Evolutionary conservation across 2,888 invertebrate genomes (phyloP).

Genomic region (Digitonthophagus gazella): DNA sequence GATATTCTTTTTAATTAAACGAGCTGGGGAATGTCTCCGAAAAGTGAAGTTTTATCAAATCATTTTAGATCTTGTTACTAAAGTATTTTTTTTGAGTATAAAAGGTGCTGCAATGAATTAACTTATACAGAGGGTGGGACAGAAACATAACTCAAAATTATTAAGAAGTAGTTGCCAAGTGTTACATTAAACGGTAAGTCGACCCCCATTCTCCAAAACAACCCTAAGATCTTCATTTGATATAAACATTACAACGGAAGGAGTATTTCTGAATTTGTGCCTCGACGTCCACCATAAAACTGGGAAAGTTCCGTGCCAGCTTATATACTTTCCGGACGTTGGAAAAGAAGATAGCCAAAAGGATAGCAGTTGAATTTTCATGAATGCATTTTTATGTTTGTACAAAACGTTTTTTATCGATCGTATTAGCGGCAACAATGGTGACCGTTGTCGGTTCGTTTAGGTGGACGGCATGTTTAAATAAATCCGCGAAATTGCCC

Average conservation of each 20-base stretch:
- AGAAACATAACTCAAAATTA: not conserved
- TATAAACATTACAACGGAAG: slow-evolving; percentile 3
- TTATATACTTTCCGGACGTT: not conserved
- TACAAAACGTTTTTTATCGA: not conserved
- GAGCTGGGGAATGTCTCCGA: not conserved
- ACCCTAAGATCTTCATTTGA: not conserved
- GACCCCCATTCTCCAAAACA: not conserved
- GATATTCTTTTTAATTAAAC: not conserved
- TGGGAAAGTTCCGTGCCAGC: slow-evolving; percentile 27
- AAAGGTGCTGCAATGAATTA: not conserved
- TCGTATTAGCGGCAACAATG: not conserved
- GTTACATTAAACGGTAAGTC: not conserved
- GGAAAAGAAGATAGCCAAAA: not conserved
- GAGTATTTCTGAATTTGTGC: slow-evolving; percentile 29
- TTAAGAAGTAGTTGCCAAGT: not conserved
- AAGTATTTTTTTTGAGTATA: not conserved
- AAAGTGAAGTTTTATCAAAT: not conserved
- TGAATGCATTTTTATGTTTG: not conserved
- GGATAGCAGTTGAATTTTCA: not conserved
- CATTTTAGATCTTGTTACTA: not conserved
- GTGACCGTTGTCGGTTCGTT: not conserved
- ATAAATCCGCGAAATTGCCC: slow-evolving; percentile 12
- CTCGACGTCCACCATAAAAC: slow-evolving; percentile 30
- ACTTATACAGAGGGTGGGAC: not conserved
- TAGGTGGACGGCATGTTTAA: slow-evolving; percentile 8